Base-by-base conservation (phyloP, 2,113 vertebrate species). In the Erythrolamprus reginae region DNA sequence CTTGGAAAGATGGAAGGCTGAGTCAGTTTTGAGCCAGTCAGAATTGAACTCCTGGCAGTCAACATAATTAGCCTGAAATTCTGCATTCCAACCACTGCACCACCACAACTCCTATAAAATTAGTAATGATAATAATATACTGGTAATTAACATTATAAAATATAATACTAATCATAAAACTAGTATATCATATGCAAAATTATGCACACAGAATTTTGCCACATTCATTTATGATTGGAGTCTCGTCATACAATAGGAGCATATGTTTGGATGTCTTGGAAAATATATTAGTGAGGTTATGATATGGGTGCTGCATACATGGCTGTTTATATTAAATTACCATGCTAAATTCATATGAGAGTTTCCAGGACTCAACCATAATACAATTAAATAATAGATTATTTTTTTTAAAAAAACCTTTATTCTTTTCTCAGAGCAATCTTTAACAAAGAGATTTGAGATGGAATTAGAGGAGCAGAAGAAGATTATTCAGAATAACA, bases 361-460 rank as follows among this genome's bases (percentile, higher is more conserved):
- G 19, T 84, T 26, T 28, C 10, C 50, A 10, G 42, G 42, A 45
- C 28, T 4, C 2, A 13, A 7, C 42, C 6, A 38, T 5, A n/a
- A 42, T 38, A 45, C 2, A 5, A 13, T 10, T n/a, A n/a, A 82
- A 13, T 61, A 83, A 51, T 24, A 83, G 21, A 24, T 3, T 24
- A 10, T n/a, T n/a, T n/a, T n/a, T n/a, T n/a, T n/a, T n/a, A 5
- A 15, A 33, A 61, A 65, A 33, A 65, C 4, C 12, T 82, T 88
- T 4, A 89, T 70, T 90, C 33, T 82, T 65, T 93, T 50, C 38
- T 42, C 89, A 97, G 96, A 95, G 88, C 47, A 92, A 26, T 90
- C 5, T 19, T 92, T 96, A 50, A 92, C 92, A n/a, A 96, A 88
- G 50, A 93, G 82, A 58, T 97, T 95, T 92, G 95, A 96, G 53